Evolutionary conservation across 2,113 vertebrate species (phyloP).

Genomic region (Scomber colias): DNA sequence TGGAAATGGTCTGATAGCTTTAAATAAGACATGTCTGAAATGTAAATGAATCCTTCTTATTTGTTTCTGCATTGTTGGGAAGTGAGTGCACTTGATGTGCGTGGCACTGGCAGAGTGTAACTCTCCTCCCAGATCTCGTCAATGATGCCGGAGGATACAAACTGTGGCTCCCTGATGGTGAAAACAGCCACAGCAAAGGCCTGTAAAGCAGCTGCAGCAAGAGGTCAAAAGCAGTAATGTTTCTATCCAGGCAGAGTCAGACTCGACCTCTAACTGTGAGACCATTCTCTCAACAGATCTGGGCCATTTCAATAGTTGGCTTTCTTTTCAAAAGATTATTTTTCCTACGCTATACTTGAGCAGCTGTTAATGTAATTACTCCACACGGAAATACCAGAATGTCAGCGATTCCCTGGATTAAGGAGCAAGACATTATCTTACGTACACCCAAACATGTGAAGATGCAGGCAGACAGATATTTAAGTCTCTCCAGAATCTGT

Average conservation of each 20-base stretch:
- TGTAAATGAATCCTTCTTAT: conserved; percentile 33
- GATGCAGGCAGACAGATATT: conserved; percentile 41
- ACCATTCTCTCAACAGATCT: conserved; percentile 65
- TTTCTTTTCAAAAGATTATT: conserved; percentile 66
- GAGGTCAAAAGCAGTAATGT: conserved; percentile 59
- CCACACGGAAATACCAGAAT: conserved; percentile 73
- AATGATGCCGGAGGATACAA: conserved; percentile 36
- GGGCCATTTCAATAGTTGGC: conserved; percentile 70
- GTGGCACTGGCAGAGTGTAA: conserved; percentile 22
- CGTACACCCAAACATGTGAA: conserved; percentile 65
- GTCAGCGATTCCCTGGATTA: conserved; percentile 71
- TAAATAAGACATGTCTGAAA: conserved; percentile 30
- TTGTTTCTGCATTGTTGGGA: conserved; percentile 31
- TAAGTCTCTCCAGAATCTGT: conserved; percentile 73
- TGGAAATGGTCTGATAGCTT: conserved; percentile 3
- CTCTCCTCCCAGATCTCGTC: conserved; percentile 49
- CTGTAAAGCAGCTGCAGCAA: conserved; percentile 66
- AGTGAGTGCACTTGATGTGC: conserved; percentile 43
- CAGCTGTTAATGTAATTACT: conserved; percentile 78
- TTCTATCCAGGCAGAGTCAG: conserved; percentile 54
- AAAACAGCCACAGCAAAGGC: conserved; percentile 63
- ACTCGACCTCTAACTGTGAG: conserved; percentile 50
- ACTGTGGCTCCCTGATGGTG: conserved; percentile 64
- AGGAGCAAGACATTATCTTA: conserved; percentile 58
- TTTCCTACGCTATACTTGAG: conserved; percentile 64